phyloP scores from a whole-genome alignment of 2,888 invertebrate genomes.

The Colostygia pectinataria region DNA sequence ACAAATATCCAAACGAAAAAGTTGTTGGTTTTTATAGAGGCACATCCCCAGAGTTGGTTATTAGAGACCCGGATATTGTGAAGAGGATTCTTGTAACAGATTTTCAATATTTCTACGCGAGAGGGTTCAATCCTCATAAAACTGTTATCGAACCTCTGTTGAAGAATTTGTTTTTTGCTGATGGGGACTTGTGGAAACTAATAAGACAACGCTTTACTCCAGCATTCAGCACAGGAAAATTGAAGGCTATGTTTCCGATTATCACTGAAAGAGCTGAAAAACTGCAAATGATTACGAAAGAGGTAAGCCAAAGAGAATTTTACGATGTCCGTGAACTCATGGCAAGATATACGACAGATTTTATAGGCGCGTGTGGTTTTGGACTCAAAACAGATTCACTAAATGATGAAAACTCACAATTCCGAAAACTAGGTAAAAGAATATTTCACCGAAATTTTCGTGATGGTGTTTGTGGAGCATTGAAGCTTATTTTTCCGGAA shows the following conservation, averaged over 20 bases:
- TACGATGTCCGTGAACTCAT: constrained; percentile 69
- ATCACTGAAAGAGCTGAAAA: constrained; percentile 67
- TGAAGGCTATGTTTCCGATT: constrained; percentile 72
- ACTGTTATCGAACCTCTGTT: constrained; percentile 63
- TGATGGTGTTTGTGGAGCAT: constrained; percentile 51
- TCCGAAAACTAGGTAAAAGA: constrained; percentile 63
- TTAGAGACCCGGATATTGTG: constrained; percentile 66
- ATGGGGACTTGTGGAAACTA: constrained; percentile 69
- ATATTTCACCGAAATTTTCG: constrained; percentile 60
- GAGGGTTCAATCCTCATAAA: constrained; percentile 62
- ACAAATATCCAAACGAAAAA: constrained; percentile 64
- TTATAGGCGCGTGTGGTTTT: constrained; percentile 72
- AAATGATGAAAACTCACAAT: constrained; percentile 63
- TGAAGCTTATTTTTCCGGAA: constrained; percentile 65
- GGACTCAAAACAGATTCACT: constrained; percentile 68
- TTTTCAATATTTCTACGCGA: constrained; percentile 60
- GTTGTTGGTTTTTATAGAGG: constrained; percentile 67
- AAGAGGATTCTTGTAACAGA: constrained; percentile 65
- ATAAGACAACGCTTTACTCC: constrained; percentile 68
- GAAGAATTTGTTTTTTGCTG: constrained; percentile 68
- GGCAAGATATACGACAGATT: constrained; percentile 73
- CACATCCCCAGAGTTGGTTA: constrained; percentile 57
- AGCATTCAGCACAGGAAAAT: constrained; percentile 67
- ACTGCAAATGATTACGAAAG: constrained; percentile 58
- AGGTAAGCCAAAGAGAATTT: constrained; percentile 49